Evolutionary conservation across 2,888 invertebrate genomes (phyloP), one percentile per base, ranked within the genome.

Genomic region (Yponomeuta malinellus): DNA sequence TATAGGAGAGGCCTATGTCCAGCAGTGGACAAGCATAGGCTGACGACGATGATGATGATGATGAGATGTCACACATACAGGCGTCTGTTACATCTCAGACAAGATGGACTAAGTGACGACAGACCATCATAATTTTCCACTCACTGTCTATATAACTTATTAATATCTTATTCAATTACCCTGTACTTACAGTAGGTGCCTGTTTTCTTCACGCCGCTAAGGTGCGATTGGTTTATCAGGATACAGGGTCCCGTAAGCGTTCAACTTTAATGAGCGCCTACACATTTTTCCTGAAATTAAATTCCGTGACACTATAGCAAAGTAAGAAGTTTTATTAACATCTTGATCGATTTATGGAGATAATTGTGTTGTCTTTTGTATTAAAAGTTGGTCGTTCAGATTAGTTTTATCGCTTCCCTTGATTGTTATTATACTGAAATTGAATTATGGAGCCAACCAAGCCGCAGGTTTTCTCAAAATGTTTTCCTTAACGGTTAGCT

Each of bases 301-400:
- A 77, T 76, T 75, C 74, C 74, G 74, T 76, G 76, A 79, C 78
- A 80, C 78, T 76, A 75, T 79, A 73, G 71, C 33, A 23, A 23
- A 23, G 23, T n/a, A 23, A 68, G 69, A 71, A 43, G 73, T 74
- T 71, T 71, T 66, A 70, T 63, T 59, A 23, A 68, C 37, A 68
- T 70, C 63, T 48, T 70, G 72, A 74, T 74, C 73, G 73, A 73
- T 75, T 74, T 74, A 75, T 73, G 29, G 65, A 65, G 5, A 10
- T 65, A 31, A 29, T 65, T 10, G 31, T 12, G 33, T 65, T 31
- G 31, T 23, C 29, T 23, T 10, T 64, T 23, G 65, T 65, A 31
- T 59, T 59, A 5, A 59, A 59, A 15, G 52, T 15, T 59, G 52
- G 52, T 8, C 43, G 43, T 43, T 43, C 43, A 43, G 0, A 0